A percentile compares a stretch with the other conserved stretches of the same genome.
phyloP scores from a whole-genome alignment of 1,140 invertebrate genomes.

The Chironomus striatipennis region DNA sequence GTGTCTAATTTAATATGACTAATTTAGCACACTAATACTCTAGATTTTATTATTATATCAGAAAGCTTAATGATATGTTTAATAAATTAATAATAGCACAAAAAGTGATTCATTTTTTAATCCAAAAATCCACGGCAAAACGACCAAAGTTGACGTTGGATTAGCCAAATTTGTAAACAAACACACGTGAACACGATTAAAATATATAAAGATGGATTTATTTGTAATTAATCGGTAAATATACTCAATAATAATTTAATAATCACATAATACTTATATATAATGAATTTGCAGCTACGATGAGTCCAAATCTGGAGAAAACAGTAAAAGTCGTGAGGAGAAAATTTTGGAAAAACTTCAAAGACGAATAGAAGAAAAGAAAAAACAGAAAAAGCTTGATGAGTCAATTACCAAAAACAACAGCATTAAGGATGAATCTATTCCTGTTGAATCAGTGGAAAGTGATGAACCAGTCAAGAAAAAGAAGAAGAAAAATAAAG shows the following conservation, averaged over 20 bases:
- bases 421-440: background rate
- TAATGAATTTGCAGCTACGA: slow-evolving; percentile 39
- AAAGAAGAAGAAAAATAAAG: slow-evolving; percentile 31
- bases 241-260: background rate
- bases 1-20: too few species aligned
- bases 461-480: slow-evolving; percentile 29
- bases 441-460: slow-evolving; percentile 27
- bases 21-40: too few species aligned
- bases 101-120: too few species aligned
- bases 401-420: background rate
- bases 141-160: too few species aligned
- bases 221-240: slow-evolving; percentile 45
- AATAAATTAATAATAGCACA: too few species aligned
- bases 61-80: too few species aligned
- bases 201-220: slow-evolving; percentile 39
- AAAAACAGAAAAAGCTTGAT: slow-evolving; percentile 41
- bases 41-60: too few species aligned
- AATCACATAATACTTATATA: background rate
- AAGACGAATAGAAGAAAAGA: slow-evolving; percentile 40
- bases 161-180: background rate
- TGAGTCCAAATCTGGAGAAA: slow-evolving; percentile 37
- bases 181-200: background rate
- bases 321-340: slow-evolving; percentile 41
- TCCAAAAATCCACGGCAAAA: too few species aligned
- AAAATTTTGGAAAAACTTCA: slow-evolving; percentile 49